Conservation (phyloP, 1,140 invertebrate genomes). For the Chironomus tepperi region DNA sequence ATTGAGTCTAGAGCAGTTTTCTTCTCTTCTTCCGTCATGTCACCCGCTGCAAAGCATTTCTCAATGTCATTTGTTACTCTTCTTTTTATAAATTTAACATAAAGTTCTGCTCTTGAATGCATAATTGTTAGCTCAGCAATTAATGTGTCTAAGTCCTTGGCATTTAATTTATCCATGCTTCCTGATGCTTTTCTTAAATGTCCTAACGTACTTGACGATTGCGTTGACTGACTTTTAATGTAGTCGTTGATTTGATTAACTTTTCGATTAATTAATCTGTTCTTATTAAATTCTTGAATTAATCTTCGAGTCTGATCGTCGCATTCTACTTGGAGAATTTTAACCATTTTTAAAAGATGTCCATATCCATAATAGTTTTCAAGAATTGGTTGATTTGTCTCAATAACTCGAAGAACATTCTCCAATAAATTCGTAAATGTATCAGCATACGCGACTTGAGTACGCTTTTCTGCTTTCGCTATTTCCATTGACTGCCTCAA, state of each 20-base stretch:
- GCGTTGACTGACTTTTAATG: slow-evolving; percentile 38
- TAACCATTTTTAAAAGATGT: slow-evolving; percentile 59
- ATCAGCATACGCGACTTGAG: slow-evolving; percentile 71
- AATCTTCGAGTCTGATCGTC: slow-evolving; percentile 64
- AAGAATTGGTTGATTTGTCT: slow-evolving; percentile 86
- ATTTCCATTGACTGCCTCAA: slow-evolving; percentile 53
- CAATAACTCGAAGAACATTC: slow-evolving; percentile 76
- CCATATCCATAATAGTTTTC: slow-evolving; percentile 91
- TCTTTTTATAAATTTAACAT: slow-evolving; percentile 78
- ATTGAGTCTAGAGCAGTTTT: slow-evolving; percentile 50
- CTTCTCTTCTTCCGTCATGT: slow-evolving; percentile 44
- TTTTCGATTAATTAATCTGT: slow-evolving; percentile 59
- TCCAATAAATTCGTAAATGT: slow-evolving; percentile 79
- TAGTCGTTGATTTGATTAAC: slow-evolving; percentile 53
- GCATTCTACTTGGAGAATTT: slow-evolving; percentile 76
- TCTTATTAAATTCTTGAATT: slow-evolving; percentile 67
- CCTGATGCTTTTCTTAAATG: slow-evolving; percentile 38
- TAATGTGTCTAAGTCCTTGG: slow-evolving; percentile 79
- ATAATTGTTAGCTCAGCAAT: slow-evolving; percentile 87
- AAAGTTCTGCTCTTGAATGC: slow-evolving; percentile 83
- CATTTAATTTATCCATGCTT: slow-evolving; percentile 56
- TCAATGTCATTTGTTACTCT: slow-evolving; percentile 46
- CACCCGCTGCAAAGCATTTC: background rate
- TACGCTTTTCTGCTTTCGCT: slow-evolving; percentile 58
- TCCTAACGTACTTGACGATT: slow-evolving; percentile 36